These are phyloP conservation scores for Ischnus inquisitorius DNA, from an alignment of 2,888 invertebrate genomes.

Conservation along the genomic window DNA sequence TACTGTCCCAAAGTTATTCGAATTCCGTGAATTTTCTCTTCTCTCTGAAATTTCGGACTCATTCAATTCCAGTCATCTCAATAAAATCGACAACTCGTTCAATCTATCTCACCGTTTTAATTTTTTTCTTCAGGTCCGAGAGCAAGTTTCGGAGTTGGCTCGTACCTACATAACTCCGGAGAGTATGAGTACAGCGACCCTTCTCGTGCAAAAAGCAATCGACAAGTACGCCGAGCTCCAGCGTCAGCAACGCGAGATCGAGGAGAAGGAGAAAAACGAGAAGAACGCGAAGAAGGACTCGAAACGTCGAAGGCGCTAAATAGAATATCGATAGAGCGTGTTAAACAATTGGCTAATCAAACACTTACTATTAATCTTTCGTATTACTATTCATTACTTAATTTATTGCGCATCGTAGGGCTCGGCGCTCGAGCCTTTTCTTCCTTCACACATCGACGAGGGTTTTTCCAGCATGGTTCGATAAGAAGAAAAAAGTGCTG, in stretches of 20 bases:
- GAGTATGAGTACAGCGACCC: conserved; percentile 87
- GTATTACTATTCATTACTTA: conserved; percentile 1
- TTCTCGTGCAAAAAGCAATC: conserved; percentile 88
- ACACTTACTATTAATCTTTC: neutral
- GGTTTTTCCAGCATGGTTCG: neutral
- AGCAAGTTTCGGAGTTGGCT: conserved; percentile 86
- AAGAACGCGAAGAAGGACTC: conserved; percentile 40
- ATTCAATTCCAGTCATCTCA: neutral
- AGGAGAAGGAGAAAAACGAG: conserved; percentile 34
- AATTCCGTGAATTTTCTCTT: too few species aligned
- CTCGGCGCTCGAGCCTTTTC: neutral
- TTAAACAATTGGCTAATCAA: neutral
- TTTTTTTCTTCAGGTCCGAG: conserved; percentile 66
- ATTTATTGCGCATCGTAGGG: conserved; percentile 18
- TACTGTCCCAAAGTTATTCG: too few species aligned
- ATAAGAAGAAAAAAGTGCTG: neutral
- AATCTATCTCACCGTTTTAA: neutral
- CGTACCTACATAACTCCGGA: conserved; percentile 88
- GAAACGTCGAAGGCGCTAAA: conserved; percentile 57
- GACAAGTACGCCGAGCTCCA: conserved; percentile 86
- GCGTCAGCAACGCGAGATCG: conserved; percentile 46
- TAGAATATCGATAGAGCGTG: neutral
- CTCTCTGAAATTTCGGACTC: neutral
- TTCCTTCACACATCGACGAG: neutral
- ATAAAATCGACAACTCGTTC: neutral